A percentile compares a stretch with the other conserved stretches of the same genome.
Evolutionary conservation across 2,888 invertebrate genomes (phyloP).

Genomic region (Netelia inedita): DNA sequence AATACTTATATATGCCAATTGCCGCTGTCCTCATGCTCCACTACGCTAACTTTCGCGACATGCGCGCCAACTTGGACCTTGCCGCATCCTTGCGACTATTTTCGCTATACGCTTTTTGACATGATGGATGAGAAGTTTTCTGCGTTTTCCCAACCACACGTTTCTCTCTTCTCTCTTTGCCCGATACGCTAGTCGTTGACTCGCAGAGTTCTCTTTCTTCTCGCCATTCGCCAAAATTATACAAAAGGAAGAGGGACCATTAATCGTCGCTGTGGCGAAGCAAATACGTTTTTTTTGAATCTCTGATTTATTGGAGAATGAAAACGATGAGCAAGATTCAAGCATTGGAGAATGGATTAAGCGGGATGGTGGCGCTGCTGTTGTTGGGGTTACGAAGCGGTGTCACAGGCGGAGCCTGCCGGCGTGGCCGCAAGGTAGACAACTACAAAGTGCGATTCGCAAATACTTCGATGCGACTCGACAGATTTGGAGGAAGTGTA

Average conservation of each 20-base stretch:
- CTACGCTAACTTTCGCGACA: neutral
- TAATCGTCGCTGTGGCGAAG: neutral
- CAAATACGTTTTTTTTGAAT: neutral
- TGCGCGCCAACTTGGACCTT: slow-evolving; percentile 75
- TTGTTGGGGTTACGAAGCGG: too few species aligned
- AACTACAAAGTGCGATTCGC: too few species aligned
- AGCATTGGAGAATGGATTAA: too few species aligned
- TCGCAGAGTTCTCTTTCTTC: neutral
- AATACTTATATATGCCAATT: neutral
- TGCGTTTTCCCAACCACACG: slow-evolving; percentile 79
- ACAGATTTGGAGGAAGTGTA: too few species aligned
- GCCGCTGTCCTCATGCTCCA: neutral
- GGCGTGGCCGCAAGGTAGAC: too few species aligned
- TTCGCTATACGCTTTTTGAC: slow-evolving; percentile 81
- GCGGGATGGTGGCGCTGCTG: too few species aligned
- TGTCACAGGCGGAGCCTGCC: too few species aligned
- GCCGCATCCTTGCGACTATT: slow-evolving; percentile 82
- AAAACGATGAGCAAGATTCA: neutral
- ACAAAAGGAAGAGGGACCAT: neutral
- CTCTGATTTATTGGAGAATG: neutral
- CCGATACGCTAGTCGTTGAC: neutral
- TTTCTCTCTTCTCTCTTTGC: slow-evolving; percentile 48
- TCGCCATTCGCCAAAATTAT: slow-evolving; percentile 1
- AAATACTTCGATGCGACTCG: too few species aligned
- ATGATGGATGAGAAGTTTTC: slow-evolving; percentile 83